Evolutionary conservation across 2,113 vertebrate genomes (phyloP).

Genomic region (Chamaetylas fuelleborni): DNA sequence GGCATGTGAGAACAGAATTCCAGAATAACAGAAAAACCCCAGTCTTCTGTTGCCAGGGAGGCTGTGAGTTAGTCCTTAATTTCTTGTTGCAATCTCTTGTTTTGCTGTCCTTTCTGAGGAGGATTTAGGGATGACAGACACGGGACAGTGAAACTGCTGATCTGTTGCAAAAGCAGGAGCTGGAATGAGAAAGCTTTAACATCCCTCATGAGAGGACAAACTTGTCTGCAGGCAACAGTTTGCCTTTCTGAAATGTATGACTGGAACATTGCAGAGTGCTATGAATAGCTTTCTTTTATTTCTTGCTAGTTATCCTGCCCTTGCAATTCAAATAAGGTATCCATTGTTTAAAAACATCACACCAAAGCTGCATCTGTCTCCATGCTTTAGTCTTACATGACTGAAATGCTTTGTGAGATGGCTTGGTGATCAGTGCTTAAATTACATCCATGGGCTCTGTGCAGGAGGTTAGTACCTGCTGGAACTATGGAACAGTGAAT

Average conservation of each 20-base stretch:
- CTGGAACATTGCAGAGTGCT: neutral
- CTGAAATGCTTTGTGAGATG: constrained; percentile 40
- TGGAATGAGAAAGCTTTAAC: neutral
- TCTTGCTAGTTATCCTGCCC: neutral
- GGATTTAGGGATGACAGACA: neutral
- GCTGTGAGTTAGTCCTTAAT: neutral
- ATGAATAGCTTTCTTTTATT: constrained; percentile 36
- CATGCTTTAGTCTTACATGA: neutral
- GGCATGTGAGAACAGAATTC: neutral
- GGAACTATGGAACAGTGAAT: neutral
- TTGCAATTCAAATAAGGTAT: constrained; percentile 25
- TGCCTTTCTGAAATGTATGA: neutral
- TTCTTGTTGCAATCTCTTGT: neutral
- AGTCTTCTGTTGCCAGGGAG: neutral
- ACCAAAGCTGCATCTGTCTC: constrained; percentile 22
- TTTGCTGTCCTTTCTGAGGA: neutral
- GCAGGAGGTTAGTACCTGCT: neutral
- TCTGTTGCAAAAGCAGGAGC: neutral
- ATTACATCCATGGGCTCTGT: neutral
- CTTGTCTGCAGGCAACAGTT: constrained; percentile 31
- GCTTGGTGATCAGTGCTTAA: neutral
- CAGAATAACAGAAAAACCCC: neutral
- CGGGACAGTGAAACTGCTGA: neutral
- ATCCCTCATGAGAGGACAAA: neutral
- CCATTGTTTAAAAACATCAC: constrained; percentile 22